A percentile compares a stretch with the other conserved stretches of the same genome.
Conservation (phyloP, 2,113 vertebrate genomes). For the Hucho hucho region DNA sequence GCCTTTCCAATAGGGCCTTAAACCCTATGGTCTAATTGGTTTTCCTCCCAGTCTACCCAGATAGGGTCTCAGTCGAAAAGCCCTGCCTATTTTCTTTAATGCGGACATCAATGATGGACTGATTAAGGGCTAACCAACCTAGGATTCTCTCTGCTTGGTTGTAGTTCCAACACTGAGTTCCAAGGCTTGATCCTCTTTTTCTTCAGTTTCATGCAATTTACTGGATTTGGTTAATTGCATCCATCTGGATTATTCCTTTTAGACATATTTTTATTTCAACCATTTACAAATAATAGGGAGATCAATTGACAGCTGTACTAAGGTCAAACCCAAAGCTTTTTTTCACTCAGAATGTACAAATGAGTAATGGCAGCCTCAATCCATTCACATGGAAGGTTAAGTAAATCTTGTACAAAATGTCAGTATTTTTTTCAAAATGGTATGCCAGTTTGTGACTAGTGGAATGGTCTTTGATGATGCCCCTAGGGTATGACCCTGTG, state of each 20-base stretch:
- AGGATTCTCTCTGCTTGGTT: not conserved
- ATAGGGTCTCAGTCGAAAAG: not conserved
- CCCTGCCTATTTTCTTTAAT: not conserved
- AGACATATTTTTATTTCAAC: not conserved
- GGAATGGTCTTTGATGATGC: not conserved
- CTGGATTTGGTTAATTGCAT: no score
- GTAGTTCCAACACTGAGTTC: not conserved
- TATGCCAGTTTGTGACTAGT: not conserved
- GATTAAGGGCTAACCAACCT: not conserved
- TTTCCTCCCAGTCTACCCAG: not conserved
- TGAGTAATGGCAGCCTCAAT: not conserved
- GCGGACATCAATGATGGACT: not conserved
- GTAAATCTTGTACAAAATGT: not conserved
- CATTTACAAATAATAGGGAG: not conserved
- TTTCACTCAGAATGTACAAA: not conserved
- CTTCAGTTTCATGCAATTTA: not conserved
- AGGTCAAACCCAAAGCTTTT: not conserved
- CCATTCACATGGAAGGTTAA: conserved; percentile 2
- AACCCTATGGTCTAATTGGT: conserved; percentile 29
- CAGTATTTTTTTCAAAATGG: not conserved
- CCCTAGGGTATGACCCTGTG: not conserved
- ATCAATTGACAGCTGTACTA: not conserved
- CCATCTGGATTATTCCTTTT: not conserved
- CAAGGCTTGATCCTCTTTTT: not conserved
- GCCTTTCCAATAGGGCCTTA: conserved; percentile 35